phyloP scores from a whole-genome alignment of 92 coral and sea anemone species.

The Epizoanthus illoricatus region DNA sequence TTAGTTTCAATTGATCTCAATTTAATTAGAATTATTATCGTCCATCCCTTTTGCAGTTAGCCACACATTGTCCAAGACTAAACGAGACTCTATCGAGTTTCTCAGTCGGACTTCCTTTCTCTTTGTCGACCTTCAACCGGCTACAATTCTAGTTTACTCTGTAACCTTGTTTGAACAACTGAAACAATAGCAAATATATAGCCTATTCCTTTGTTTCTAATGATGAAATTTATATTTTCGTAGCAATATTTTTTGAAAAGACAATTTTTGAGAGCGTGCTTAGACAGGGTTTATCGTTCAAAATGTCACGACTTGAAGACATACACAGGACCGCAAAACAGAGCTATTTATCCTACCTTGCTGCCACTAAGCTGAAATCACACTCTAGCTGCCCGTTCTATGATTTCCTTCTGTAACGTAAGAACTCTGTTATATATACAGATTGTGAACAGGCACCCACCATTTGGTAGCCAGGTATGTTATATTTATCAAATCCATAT shows the following conservation, averaged over 20 bases:
- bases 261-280: too few species aligned
- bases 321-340: too few species aligned
- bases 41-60: neutral
- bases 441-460: constrained; percentile 99
- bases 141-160: neutral
- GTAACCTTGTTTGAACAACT: neutral
- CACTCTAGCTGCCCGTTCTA: too few species aligned
- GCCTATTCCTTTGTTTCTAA: too few species aligned
- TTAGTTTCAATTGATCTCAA: neutral
- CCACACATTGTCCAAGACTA: too few species aligned
- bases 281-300: too few species aligned
- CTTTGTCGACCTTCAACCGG: neutral
- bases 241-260: neutral
- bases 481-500: neutral
- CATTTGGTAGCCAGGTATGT: constrained; percentile 96
- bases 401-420: neutral
- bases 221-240: neutral
- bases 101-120: neutral
- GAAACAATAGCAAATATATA: too few species aligned
- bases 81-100: neutral
- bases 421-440: constrained; percentile 43
- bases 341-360: too few species aligned
- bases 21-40: neutral
- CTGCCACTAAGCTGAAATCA: too few species aligned
- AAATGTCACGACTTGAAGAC: too few species aligned